Evolutionary conservation across 2,797 vertebrate species (phyloP).

Genomic region (Scyliorhinus canicula): DNA sequence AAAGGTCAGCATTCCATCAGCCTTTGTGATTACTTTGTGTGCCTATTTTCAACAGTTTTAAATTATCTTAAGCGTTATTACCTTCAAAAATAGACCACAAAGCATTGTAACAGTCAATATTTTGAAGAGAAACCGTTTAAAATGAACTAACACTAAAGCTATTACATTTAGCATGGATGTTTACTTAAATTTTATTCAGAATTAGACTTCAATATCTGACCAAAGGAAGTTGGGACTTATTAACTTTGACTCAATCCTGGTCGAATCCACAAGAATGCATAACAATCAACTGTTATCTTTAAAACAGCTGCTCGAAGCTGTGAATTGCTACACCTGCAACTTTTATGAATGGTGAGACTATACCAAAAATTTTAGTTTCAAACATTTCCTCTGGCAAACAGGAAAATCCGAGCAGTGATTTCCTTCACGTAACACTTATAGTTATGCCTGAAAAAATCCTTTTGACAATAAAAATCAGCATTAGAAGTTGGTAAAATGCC

Average conservation of each 20-base stretch:
- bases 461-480: not conserved
- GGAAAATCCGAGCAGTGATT: constrained; percentile 23
- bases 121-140: not conserved
- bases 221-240: not conserved
- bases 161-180: not conserved
- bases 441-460: not conserved
- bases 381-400: constrained; percentile 35
- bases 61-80: not conserved
- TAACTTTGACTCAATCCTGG: not conserved
- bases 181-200: not conserved
- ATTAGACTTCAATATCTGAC: not conserved
- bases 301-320: constrained; percentile 18
- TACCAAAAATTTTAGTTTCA: constrained; percentile 6
- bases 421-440: constrained; percentile 20
- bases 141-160: not conserved
- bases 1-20: not conserved
- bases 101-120: not conserved
- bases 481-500: constrained; percentile 6
- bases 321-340: constrained; percentile 34
- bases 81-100: not conserved
- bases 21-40: not conserved
- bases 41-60: not conserved
- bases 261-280: not conserved
- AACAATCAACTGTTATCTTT: constrained; percentile 14
- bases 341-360: constrained; percentile 34